phyloP scores from a whole-genome alignment of 2,113 vertebrate genomes.

The Stegostoma tigrinum region DNA sequence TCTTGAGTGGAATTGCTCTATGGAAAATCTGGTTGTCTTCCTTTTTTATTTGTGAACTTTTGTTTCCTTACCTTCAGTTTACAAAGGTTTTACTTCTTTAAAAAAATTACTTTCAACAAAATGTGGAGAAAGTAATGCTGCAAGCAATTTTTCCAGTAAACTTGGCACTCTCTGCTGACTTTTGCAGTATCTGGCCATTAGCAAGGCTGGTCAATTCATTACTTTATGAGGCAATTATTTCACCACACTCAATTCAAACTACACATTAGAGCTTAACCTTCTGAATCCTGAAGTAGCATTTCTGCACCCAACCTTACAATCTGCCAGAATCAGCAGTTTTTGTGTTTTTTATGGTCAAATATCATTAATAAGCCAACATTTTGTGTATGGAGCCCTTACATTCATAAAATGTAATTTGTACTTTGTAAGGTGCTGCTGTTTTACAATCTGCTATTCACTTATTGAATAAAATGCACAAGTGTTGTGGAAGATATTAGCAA shows the following conservation, averaged over 20 bases:
- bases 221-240: conserved; percentile 90
- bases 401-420: conserved; percentile 71
- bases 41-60: conserved; percentile 1
- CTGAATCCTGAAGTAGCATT: conserved; percentile 83
- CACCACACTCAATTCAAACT: conserved; percentile 82
- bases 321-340: conserved; percentile 72
- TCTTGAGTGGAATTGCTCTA: conserved; percentile 45
- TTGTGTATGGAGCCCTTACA: conserved; percentile 59
- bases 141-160: conserved; percentile 74
- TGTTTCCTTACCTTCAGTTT: background rate
- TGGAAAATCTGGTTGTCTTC: conserved; percentile 43
- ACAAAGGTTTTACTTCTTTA: conserved; percentile 38
- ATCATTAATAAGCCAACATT: conserved; percentile 78
- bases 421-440: conserved; percentile 59
- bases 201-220: conserved; percentile 72
- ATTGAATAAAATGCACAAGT: conserved; percentile 56
- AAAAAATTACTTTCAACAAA: conserved; percentile 43
- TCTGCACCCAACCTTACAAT: conserved; percentile 83
- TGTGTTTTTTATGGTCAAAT: conserved; percentile 68
- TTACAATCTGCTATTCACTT: conserved; percentile 73
- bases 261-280: conserved; percentile 93
- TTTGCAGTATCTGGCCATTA: conserved; percentile 71
- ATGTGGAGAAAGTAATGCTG: conserved; percentile 55
- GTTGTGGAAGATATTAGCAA: conserved; percentile 38
- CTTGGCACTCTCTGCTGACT: conserved; percentile 76